Evolutionary conservation across 2,888 invertebrate species (phyloP), one percentile per base, ranked within the genome.

Genomic region (Thyatira batis): DNA sequence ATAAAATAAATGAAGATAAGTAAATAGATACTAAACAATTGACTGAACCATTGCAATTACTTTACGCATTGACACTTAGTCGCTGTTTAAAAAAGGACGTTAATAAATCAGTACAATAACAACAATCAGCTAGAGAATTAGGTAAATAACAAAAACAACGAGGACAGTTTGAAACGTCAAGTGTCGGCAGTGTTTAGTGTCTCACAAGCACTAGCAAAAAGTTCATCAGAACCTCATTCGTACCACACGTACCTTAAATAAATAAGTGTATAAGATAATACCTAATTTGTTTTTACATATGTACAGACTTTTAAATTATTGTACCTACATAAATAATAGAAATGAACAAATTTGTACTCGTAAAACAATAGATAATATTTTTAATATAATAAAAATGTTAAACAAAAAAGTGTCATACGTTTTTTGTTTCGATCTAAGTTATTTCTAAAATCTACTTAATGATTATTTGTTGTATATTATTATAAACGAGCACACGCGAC

Each of bases 231-330:
- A 84, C 81, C 80, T 81, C 84, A 82, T 82, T 81, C 83, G 82
- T 83, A 80, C 82, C 82, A 82, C 80, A 78, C 78, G 76, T 83
- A 80, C 75, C 75, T 39, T 85, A 88, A 91, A 91, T 91, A 92
- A 91, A 89, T 90, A 89, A 85, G 84, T 87, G 84, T 87, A 86
- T 84, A 82, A 76, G 78, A 86, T 84, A 85, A 85, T 86, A 87
- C 82, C 84, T 88, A 89, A 82, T 78, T 80, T 79, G 80, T 89
- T 89, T 91, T 87, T 91, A 92, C 91, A 92, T 92, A 91, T 92
- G 80, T 91, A 92, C 91, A 91, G 71, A 80, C 83, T 75, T 82
- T 85, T 81, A 87, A 86, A 85, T 82, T 85, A 86, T 80, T 76
- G 81, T 84, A 27, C 48, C 27, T 27, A 48, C 20, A 48, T 48